A percentile compares a stretch with the other conserved stretches of the same genome.
phyloP scores from a whole-genome alignment of 1,140 invertebrate species.

The Ephestia elutella region DNA sequence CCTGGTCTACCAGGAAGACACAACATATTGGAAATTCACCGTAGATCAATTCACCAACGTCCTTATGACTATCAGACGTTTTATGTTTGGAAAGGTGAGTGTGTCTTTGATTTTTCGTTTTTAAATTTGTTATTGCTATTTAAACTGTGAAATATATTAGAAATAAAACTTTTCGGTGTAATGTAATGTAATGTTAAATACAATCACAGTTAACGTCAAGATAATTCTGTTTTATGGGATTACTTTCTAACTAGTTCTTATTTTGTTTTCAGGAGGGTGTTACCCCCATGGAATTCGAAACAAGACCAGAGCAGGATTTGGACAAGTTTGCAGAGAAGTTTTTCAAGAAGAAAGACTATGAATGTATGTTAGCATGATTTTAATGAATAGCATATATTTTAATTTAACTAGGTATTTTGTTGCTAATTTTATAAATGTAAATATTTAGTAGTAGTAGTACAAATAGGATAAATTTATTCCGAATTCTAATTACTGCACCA shows the following conservation, averaged over 20 bases:
- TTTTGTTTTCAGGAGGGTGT: conserved; percentile 47
- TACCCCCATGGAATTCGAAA: conserved; percentile 43
- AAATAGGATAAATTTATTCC: no score
- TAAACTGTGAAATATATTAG: no score
- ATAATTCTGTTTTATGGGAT: no score
- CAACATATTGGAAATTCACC: conserved; percentile 65
- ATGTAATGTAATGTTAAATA: no score
- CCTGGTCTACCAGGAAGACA: conserved; percentile 80
- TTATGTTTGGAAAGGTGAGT: conserved; percentile 61
- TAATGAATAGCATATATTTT: no score
- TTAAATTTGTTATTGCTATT: no score
- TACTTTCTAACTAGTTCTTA: neutral
- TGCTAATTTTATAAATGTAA: no score
- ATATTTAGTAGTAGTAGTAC: no score
- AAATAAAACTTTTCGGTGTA: no score
- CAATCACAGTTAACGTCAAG: no score
- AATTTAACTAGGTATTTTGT: no score
- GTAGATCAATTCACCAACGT: conserved; percentile 48
- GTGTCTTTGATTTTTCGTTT: neutral
- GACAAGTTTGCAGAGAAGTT: conserved; percentile 41
- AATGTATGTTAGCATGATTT: conserved; percentile 36
- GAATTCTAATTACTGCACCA: no score
- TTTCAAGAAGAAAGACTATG: conserved; percentile 42
- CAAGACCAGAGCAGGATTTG: conserved; percentile 41
- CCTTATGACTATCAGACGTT: conserved; percentile 31